phyloP scores from a whole-genome alignment of 2,113 vertebrate genomes.

The Calyptomena viridis region DNA sequence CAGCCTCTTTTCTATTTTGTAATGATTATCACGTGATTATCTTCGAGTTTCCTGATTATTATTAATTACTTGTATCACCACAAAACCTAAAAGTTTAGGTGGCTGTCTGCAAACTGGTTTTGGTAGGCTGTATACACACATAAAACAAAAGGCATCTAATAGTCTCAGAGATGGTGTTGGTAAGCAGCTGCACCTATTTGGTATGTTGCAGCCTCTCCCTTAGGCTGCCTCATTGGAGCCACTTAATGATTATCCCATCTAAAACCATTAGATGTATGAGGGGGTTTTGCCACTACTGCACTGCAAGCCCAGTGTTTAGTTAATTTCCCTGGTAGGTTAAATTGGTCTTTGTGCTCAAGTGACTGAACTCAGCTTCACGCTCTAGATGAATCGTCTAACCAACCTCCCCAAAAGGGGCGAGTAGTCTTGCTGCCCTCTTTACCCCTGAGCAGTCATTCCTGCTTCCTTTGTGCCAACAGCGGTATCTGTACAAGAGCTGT shows the following conservation, averaged over 20 bases:
- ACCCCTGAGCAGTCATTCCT: not conserved
- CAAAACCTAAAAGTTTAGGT: not conserved
- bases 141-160: not conserved
- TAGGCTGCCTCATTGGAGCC: not conserved
- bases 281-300: not conserved
- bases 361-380: not conserved
- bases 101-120: not conserved
- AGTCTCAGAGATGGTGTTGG: not conserved
- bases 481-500: not conserved
- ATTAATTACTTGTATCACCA: not conserved
- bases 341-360: not conserved
- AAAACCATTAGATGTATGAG: too few relatives aligned
- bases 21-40: not conserved
- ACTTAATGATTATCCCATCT: not conserved
- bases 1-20: not conserved
- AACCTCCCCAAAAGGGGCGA: not conserved
- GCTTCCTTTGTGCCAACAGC: not conserved
- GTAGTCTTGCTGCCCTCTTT: not conserved
- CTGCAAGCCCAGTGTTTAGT: not conserved
- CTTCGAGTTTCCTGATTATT: not conserved
- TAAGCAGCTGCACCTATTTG: not conserved
- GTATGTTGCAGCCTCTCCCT: not conserved
- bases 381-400: not conserved
- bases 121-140: not conserved
- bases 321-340: not conserved